These are phyloP conservation scores for Alca torda DNA, from an alignment of 2,797 vertebrate species.

Conservation along the genomic window DNA sequence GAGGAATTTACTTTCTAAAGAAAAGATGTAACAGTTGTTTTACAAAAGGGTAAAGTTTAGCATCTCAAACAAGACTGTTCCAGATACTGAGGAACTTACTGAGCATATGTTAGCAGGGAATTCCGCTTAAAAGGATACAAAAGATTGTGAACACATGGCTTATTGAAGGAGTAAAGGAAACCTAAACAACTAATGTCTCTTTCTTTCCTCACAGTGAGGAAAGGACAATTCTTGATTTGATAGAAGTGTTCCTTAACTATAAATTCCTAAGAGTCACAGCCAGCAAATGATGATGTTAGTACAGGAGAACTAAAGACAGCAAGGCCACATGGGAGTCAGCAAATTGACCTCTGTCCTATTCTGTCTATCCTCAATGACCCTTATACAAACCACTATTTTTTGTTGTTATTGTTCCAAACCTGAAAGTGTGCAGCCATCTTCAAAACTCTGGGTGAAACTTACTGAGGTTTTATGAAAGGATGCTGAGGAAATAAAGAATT, in stretches of 20 bases:
- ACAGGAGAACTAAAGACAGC: neutral
- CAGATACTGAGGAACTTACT: neutral
- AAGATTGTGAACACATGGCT: neutral
- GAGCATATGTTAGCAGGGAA: neutral
- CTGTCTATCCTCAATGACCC: neutral
- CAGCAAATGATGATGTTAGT: neutral
- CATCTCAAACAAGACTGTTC: neutral
- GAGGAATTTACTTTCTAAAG: neutral
- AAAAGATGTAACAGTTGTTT: neutral
- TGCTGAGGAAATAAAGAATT: neutral
- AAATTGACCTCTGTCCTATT: neutral
- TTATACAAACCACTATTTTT: neutral
- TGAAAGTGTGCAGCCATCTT: neutral
- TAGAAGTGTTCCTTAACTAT: neutral
- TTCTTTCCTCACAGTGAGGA: neutral
- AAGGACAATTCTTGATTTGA: neutral
- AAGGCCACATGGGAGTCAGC: rapidly evolving
- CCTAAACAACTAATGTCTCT: neutral
- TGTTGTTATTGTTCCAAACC: neutral
- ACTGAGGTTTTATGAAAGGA: neutral
- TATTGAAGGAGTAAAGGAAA: neutral
- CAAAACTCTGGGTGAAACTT: neutral
- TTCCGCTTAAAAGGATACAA: neutral
- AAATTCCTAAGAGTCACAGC: neutral
- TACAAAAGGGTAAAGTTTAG: neutral